Conservation (phyloP, 2,888 invertebrate species). For the Pterobdella sp. region DNA sequence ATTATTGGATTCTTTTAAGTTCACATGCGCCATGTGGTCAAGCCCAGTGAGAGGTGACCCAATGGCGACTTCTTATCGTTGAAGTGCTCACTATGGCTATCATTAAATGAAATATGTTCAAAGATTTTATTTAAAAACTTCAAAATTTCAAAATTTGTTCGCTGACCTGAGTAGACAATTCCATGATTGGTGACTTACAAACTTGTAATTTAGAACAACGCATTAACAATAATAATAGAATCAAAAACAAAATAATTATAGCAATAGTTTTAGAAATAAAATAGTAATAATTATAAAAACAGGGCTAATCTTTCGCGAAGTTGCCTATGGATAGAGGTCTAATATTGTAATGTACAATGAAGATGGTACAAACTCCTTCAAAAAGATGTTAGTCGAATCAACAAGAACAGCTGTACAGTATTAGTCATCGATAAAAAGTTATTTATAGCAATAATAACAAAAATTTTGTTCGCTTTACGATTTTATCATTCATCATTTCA, state of each 20-base stretch:
- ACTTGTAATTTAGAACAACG: too few relatives aligned
- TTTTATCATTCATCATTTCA: too few relatives aligned
- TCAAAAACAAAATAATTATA: too few relatives aligned
- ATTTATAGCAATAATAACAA: background rate
- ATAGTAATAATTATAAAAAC: too few relatives aligned
- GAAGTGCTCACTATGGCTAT: background rate
- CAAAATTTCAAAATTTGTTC: background rate
- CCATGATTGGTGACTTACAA: background rate
- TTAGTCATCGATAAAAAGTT: background rate
- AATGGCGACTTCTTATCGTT: background rate
- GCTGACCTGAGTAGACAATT: conserved; percentile 8
- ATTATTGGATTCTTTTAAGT: background rate
- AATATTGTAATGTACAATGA: too few relatives aligned
- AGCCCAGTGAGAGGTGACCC: background rate
- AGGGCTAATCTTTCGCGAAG: too few relatives aligned
- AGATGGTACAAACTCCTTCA: too few relatives aligned
- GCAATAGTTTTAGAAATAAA: too few relatives aligned
- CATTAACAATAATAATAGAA: too few relatives aligned
- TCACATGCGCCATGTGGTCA: background rate
- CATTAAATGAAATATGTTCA: too few relatives aligned
- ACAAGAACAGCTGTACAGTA: conserved; percentile 6
- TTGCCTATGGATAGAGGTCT: too few relatives aligned
- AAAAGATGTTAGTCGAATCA: conserved; percentile 8
- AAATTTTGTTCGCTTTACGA: too few relatives aligned
- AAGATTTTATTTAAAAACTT: background rate